These are phyloP conservation scores for Lontra canadensis DNA, from an alignment of 2,113 vertebrate species.

Conservation along the genomic window DNA sequence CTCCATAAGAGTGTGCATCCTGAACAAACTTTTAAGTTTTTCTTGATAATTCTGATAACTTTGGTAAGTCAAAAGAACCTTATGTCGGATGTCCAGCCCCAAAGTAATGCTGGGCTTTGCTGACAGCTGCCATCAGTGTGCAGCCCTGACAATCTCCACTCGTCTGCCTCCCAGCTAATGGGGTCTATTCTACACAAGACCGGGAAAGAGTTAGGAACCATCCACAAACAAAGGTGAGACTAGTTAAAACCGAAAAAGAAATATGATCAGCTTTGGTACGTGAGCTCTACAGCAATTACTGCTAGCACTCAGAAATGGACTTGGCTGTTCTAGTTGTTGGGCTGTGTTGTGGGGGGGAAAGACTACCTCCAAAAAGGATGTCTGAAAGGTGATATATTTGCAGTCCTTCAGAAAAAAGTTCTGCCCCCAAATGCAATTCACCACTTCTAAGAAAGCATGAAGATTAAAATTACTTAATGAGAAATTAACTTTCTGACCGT, in stretches of 20 bases:
- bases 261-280: not conserved
- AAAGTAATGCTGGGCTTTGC: not conserved
- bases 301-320: not conserved
- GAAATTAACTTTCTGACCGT: slow-evolving; percentile 16
- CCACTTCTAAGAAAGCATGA: not conserved
- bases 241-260: not conserved
- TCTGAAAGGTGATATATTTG: not conserved
- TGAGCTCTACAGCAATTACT: not conserved
- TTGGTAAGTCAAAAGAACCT: not conserved
- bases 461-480: slow-evolving; percentile 22
- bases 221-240: not conserved
- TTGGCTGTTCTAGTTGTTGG: not conserved
- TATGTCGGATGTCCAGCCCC: not conserved
- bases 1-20: not conserved
- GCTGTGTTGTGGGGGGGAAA: not conserved
- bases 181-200: not conserved
- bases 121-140: not conserved
- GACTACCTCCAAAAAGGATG: not conserved
- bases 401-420: not conserved
- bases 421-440: slow-evolving; percentile 1
- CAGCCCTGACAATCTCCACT: not conserved
- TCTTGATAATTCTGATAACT: not conserved
- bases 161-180: not conserved
- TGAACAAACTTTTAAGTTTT: not conserved
- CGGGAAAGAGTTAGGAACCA: not conserved